Base-by-base conservation (phyloP, 1,140 invertebrate genomes). In the Monomorium pharaonis region DNA sequence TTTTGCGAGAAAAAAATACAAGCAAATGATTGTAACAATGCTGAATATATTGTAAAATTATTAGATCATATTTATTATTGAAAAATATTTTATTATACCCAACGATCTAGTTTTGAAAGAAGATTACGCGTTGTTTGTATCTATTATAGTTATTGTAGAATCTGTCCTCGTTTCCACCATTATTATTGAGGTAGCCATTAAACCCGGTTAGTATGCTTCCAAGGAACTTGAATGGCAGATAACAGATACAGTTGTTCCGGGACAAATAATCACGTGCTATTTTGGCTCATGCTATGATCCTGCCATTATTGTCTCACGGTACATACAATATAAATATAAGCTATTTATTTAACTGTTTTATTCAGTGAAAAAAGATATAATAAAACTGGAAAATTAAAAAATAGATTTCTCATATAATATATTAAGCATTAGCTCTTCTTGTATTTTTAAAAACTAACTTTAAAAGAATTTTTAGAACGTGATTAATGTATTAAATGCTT, bases 401-500 rank as follows among this genome's bases (percentile, higher is more conserved):
- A 51, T 58, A 65, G 3, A 24, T 37, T 37, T 21, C 6, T 42
- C 42, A 0, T 14, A 14, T 21, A 9, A 65, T 58, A 42, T 37
- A 18, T 4, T 12, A 12, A 27, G 2, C 10, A 24, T 62, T 62
- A 1, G 24, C 7, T 30, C 42, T 2, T 44, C 5, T n/a, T 62
- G 9, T 14, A 76, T 76, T 60, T 27, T 75, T 6, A 1, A 10
- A n/a, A 27, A 60, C 2, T 16, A 51, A 67, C 2, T 65, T 47
- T 65, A 27, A 3, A 54, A 16, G 51, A 33, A 37, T 37, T 37
- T 37, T 37, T 7, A 24, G 0, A 42, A 21, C 2, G 6, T 63
- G 21, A 65, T 78, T 75, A 75, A 76, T n/a, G n/a, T n/a, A n/a
- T 76, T 67, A 67, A 78, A 37, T 5, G 18, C 6, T 63, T 21